Base-by-base conservation (phyloP, 1,140 invertebrate species). In the Halyomorpha halys region DNA sequence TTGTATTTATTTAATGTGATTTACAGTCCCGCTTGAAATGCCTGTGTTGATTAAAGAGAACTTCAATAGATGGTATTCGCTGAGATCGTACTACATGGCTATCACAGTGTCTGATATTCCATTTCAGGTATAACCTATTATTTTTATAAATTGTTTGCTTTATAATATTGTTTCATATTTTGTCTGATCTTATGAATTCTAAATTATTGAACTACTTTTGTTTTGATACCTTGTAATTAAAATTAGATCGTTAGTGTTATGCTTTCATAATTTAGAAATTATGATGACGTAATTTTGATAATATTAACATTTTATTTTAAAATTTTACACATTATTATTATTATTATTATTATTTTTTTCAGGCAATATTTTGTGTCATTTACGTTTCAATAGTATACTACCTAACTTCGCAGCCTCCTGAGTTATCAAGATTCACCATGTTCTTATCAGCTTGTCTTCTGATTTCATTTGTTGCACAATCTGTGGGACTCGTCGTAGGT, bases 21-120 rank as follows among this genome's bases (percentile, higher is more conserved):
- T 79, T 78, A 16, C 75, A 94, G 91, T 98, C 77, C 94, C 94
- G 0, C 77, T 97, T 66, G 94, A 97, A 77, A 90, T 97, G 87
- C 88, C 90, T 16, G 94, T 97, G 47, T 82, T 97, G 71, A 78
- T 95, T 18, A 89, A 96, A 74, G 94, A 98, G 76, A 91, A 96
- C 76, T 89, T 97, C 70, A 98, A 98, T 77, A 84, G 94, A 72
- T 98, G 94, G 94, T 98, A 98, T 74, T 97, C 94, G 27, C 77
- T 97, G 6, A 87, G 91, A 69, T 89, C 92, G 0, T 98, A 97
- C 74, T 98, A 97, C 75, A 76, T 97, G 65, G 94, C 94, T 16
- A 97, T 97, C 71, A 96, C 94, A 0, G 81, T 97, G 60, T 94
- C 94, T 0, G 94, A 97, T 78, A 81, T 97, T 76, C 94, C 94